Conservation (phyloP, 92 coral and sea anemone genomes). For the Epizoanthus scotinus region DNA sequence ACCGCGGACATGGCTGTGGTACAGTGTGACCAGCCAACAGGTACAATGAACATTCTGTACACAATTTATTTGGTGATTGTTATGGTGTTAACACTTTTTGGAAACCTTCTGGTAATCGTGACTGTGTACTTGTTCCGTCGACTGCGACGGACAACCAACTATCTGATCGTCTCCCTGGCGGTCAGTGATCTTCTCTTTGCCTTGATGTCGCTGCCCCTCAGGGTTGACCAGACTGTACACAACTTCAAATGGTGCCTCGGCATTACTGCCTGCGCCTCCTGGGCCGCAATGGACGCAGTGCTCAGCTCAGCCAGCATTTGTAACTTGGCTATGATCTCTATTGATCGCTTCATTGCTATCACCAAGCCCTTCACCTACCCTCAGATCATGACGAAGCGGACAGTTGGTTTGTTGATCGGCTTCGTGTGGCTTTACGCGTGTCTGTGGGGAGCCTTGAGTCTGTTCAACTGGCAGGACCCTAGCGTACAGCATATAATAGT, state of each 20-base stretch:
- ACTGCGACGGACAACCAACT: conserved; percentile 84
- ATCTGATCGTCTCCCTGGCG: conserved; percentile 87
- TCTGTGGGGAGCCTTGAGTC: conserved; percentile 79
- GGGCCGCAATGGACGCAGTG: conserved; percentile 73
- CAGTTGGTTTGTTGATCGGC: conserved; percentile 65
- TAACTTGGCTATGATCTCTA: conserved; percentile 82
- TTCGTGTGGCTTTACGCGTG: conserved; percentile 85
- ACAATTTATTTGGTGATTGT: conserved; percentile 69
- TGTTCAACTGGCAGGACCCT: conserved; percentile 69
- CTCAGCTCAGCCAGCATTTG: conserved; percentile 86
- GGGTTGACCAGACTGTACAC: conserved; percentile 75
- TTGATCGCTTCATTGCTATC: conserved; percentile 96
- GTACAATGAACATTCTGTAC: conserved; percentile 57
- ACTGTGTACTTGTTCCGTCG: conserved; percentile 78
- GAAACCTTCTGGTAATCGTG: conserved; percentile 82
- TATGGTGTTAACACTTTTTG: conserved; percentile 76
- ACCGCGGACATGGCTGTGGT: background rate
- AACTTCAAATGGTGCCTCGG: conserved; percentile 90
- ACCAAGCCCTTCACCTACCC: conserved; percentile 84
- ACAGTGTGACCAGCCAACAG: conserved; percentile 57
- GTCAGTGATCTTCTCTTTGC: conserved; percentile 85
- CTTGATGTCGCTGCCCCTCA: conserved; percentile 74
- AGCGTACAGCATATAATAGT: conserved; percentile 29
- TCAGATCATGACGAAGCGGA: conserved; percentile 68
- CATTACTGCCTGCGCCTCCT: conserved; percentile 69